These are phyloP conservation scores for Polydesmus complanatus DNA, from an alignment of 2,888 invertebrate species.

Conservation along the genomic window DNA sequence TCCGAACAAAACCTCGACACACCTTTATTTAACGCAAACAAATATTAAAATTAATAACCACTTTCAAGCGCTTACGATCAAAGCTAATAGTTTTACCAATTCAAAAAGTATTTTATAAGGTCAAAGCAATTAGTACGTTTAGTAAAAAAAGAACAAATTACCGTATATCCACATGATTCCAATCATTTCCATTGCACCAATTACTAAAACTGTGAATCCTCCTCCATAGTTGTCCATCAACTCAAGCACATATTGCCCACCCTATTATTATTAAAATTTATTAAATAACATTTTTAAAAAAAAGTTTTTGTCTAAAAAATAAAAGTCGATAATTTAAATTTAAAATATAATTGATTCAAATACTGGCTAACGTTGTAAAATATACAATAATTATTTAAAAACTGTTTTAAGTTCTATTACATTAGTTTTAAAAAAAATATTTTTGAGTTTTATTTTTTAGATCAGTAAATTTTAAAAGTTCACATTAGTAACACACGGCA, in stretches of 20 bases:
- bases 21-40: constrained; percentile 8
- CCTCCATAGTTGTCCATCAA: constrained; percentile 60
- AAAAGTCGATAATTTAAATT: not conserved
- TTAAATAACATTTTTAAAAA: too few species aligned
- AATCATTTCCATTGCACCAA: constrained; percentile 53
- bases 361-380: too few species aligned
- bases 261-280: too few species aligned
- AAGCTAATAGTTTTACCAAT: not conserved
- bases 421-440: too few species aligned
- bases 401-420: too few species aligned
- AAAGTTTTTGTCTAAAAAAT: not conserved
- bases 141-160: constrained; percentile 15
- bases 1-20: constrained; percentile 25
- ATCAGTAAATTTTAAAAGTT: too few species aligned
- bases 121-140: too few species aligned
- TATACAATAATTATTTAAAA: too few species aligned
- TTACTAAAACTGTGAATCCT: constrained; percentile 42
- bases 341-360: too few species aligned
- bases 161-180: constrained; percentile 64
- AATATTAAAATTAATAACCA: not conserved
- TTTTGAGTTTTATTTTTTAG: too few species aligned
- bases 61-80: not conserved
- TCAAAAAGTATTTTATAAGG: not conserved
- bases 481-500: constrained; percentile 24
- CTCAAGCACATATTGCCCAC: constrained; percentile 56